Base-by-base conservation (phyloP, 2,888 invertebrate species). In the Idaea biselata region DNA sequence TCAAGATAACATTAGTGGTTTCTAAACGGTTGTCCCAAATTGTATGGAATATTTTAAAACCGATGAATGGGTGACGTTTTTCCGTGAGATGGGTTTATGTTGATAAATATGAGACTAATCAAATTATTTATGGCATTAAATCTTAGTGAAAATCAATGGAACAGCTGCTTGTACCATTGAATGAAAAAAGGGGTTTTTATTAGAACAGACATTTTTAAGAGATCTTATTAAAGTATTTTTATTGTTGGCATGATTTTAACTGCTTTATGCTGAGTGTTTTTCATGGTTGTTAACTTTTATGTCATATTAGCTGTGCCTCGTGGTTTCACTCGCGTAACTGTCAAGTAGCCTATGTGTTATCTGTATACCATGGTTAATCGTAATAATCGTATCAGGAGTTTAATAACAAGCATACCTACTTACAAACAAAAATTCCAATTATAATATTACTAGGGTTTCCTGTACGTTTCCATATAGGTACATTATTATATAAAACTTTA, bases 101-200 rank as follows among this genome's bases (percentile, higher is more conserved):
- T 91, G 91, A 92, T 91, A 91, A 90, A 92, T 91, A 90, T 86
- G 88, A 76, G 84, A 88, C 91, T 92, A 91, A 92, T 92, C 91
- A 89, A 91, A 91, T 92, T 91, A 91, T 91, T 91, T 91, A 92
- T 90, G 92, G 91, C 78, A 88, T 89, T 86, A 88, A 89, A 90
- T 83, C 77, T 84, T 82, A 80, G 89, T 89, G 88, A 89, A 25
- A 88, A 83, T 82, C 73, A 70, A 58, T 66, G 73, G 74, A 77
- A 82, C 91, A 90, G 84, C 90, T 91, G 90, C 84, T 82, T 25
- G 65, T 60, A 63, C 63, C 31, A 59, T 67, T 64, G 69, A 44
- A n/a, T 61, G 60, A 70, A 57, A 64, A 69, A 61, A 68, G 69
- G 63, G 63, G 66, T 62, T 68, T 68, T 70, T 69, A 71, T 72